Conservation (phyloP, 2,797 vertebrate genomes). For the Sparidentex hasta region DNA sequence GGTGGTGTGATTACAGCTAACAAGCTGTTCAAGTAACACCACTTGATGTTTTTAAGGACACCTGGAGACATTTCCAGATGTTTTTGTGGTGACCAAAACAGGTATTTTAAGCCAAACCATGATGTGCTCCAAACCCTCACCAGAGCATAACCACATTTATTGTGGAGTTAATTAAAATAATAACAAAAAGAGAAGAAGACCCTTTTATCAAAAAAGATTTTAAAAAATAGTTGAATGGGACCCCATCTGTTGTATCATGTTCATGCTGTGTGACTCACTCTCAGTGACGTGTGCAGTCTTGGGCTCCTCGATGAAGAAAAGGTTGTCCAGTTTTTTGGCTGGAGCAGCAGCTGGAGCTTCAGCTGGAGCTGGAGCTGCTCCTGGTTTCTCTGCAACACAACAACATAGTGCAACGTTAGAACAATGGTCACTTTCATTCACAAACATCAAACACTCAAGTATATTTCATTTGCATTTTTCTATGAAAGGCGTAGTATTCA, state of each 20-base stretch:
- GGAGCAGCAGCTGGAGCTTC: conserved; percentile 87
- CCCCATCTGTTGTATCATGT: no score
- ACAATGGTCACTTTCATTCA: background rate
- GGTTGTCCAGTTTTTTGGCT: conserved; percentile 81
- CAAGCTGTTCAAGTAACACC: no score
- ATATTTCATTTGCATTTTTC: background rate
- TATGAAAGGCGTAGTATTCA: background rate
- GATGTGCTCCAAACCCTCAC: no score
- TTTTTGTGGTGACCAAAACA: no score
- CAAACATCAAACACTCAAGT: background rate
- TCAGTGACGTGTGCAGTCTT: conserved; percentile 88
- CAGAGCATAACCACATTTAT: no score
- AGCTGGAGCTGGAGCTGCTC: conserved; percentile 78
- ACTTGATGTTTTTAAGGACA: no score
- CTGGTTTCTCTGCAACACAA: conserved; percentile 88
- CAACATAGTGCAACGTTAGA: conserved; percentile 7
- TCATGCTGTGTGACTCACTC: conserved; percentile 86
- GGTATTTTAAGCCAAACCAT: no score
- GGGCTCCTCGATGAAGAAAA: conserved; percentile 96
- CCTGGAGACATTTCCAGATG: no score
- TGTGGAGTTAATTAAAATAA: no score
- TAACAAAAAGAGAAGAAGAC: no score
- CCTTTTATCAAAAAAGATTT: no score
- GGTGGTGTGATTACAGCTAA: no score
- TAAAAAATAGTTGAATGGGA: background rate